Evolutionary conservation across 2,797 vertebrate species (phyloP).

Genomic region (Garrulus glandarius): DNA sequence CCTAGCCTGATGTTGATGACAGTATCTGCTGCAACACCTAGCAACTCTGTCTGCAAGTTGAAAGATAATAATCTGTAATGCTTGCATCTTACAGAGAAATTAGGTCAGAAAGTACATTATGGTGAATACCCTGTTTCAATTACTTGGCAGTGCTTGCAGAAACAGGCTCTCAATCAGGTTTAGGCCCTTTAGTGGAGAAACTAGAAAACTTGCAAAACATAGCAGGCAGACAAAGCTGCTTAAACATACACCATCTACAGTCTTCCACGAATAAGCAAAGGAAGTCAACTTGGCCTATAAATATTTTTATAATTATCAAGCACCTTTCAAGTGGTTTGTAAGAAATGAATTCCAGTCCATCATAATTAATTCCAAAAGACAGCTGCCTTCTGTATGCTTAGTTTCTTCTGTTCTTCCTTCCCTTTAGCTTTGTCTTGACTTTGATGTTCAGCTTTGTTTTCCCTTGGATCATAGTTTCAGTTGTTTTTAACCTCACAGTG

Average conservation of each 20-base stretch:
- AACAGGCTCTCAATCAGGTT: neutral
- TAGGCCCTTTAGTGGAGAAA: neutral
- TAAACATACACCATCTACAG: neutral
- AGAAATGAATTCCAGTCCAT: neutral
- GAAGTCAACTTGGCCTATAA: neutral
- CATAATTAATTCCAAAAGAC: neutral
- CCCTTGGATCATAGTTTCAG: neutral
- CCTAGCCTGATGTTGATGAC: slow-evolving; percentile 79
- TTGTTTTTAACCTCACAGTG: neutral
- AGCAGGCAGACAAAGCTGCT: neutral
- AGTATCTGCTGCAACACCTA: slow-evolving; percentile 78
- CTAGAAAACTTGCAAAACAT: neutral
- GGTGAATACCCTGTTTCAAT: neutral
- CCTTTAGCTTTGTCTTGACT: neutral
- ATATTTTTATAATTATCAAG: neutral
- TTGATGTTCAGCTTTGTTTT: slow-evolving; percentile 17
- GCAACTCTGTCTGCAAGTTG: slow-evolving; percentile 72
- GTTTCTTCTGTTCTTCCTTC: neutral
- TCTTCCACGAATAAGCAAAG: neutral
- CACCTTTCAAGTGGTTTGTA: slow-evolving; percentile 28
- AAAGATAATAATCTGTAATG: neutral
- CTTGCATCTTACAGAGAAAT: neutral
- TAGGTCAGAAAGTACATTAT: neutral
- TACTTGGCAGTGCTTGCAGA: neutral
- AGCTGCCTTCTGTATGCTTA: neutral